phyloP scores from a whole-genome alignment of 2,797 vertebrate genomes.

The Corythornis leucogaster region DNA sequence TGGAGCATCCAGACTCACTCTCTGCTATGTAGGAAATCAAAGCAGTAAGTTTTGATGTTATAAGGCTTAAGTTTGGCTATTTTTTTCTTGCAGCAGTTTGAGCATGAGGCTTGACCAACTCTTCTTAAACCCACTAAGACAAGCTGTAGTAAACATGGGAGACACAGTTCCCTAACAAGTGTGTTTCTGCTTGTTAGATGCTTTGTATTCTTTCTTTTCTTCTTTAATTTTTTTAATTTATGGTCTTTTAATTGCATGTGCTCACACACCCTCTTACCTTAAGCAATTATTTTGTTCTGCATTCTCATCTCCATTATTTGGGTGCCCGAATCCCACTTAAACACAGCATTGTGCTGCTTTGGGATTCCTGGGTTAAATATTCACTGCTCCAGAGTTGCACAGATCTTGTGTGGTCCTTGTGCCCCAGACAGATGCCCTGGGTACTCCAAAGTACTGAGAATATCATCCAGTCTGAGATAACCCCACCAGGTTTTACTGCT shows the following conservation, averaged over 20 bases:
- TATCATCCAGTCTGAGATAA: neutral
- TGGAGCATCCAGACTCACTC: neutral
- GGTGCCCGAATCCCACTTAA: neutral
- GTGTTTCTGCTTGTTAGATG: neutral
- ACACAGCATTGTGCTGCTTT: accelerated
- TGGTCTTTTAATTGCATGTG: neutral
- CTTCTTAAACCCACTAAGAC: neutral
- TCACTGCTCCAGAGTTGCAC: neutral
- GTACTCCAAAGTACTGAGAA: neutral
- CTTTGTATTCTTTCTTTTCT: neutral
- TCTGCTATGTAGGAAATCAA: neutral
- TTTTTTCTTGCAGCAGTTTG: neutral
- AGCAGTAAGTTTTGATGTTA: neutral
- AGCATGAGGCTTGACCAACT: neutral
- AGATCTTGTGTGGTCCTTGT: neutral
- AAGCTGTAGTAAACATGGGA: neutral
- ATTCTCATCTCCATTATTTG: neutral
- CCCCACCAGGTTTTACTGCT: neutral
- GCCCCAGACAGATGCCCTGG: neutral
- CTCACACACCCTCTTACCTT: neutral
- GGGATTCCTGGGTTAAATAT: neutral
- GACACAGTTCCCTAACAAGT: neutral
- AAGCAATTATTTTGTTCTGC: neutral
- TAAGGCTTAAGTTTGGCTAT: neutral
- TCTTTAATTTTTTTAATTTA: neutral